Evolutionary conservation across 2,888 invertebrate genomes (phyloP).

Genomic region (Sesia bembeciformis): DNA sequence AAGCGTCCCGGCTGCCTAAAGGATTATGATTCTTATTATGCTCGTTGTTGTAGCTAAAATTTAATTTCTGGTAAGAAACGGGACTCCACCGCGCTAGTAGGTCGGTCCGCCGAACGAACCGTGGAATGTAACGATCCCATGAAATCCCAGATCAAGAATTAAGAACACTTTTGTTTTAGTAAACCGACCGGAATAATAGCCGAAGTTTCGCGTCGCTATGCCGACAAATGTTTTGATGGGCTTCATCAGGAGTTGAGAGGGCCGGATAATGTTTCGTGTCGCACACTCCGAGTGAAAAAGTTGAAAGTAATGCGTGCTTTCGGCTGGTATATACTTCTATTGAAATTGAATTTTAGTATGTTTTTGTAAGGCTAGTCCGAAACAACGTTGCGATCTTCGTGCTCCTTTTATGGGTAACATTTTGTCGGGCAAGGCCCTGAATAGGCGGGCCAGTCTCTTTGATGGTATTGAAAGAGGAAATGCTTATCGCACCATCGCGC

Average conservation of each 20-base stretch:
- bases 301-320: conserved; percentile 11
- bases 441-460: conserved; percentile 64
- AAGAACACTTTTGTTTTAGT: conserved; percentile 60
- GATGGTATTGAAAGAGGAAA: conserved; percentile 69
- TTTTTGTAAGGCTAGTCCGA: conserved; percentile 36
- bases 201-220: conserved; percentile 55
- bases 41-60: conserved; percentile 42
- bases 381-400: conserved; percentile 48
- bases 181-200: conserved; percentile 64
- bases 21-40: conserved; percentile 35
- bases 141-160: conserved; percentile 63
- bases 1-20: conserved; percentile 15
- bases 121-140: conserved; percentile 53
- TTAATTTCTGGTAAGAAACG: conserved; percentile 43
- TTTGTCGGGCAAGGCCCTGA: conserved; percentile 49
- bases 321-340: conserved; percentile 6
- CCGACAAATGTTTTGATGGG: conserved; percentile 63
- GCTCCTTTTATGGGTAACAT: conserved; percentile 57
- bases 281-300: conserved; percentile 28
- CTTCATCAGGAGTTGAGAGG: conserved; percentile 48
- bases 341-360: conserved; percentile 33
- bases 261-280: conserved; percentile 33
- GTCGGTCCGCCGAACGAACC: conserved; percentile 40
- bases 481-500: conserved; percentile 67
- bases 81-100: conserved; percentile 16